Percentiles rank a stretch among this genome's conserved stretches.
These are phyloP conservation scores for Callorhinus ursinus DNA, from an alignment of 2,113 vertebrate genomes.

Conservation along the genomic window DNA sequence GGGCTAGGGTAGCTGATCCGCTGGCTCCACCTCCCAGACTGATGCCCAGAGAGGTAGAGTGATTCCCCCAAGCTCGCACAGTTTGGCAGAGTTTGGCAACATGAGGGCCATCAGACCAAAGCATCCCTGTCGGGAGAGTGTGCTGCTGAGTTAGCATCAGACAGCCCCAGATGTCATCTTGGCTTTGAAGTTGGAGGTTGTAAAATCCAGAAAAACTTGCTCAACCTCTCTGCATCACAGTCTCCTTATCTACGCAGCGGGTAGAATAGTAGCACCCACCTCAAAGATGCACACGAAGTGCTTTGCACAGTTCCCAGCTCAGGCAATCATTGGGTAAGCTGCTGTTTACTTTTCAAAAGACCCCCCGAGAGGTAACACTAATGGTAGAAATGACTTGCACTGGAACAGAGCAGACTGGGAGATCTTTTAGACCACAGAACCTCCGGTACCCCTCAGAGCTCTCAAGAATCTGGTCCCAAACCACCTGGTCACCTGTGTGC, in stretches of 20 bases:
- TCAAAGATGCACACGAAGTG: accelerated
- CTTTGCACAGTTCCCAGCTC: neutral
- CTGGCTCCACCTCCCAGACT: neutral
- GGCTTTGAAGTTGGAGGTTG: neutral
- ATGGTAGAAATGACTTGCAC: neutral
- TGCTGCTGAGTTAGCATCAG: neutral
- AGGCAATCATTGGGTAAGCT: neutral
- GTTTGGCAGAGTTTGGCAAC: neutral
- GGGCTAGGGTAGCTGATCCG: neutral
- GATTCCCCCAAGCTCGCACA: neutral
- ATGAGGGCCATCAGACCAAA: neutral
- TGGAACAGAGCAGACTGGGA: neutral
- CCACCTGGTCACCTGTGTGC: neutral
- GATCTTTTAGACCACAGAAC: neutral
- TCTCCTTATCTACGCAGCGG: neutral
- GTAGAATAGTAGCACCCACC: too few species aligned
- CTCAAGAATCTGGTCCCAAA: neutral
- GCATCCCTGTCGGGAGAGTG: neutral
- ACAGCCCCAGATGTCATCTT: neutral
- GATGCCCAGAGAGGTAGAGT: neutral
- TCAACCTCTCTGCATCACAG: neutral
- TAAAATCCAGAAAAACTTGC: neutral
- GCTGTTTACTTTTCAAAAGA: neutral
- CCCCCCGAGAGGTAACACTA: neutral
- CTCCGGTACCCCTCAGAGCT: neutral